These are phyloP conservation scores for Augochlora pura DNA, from an alignment of 1,140 invertebrate species.

Conservation along the genomic window DNA sequence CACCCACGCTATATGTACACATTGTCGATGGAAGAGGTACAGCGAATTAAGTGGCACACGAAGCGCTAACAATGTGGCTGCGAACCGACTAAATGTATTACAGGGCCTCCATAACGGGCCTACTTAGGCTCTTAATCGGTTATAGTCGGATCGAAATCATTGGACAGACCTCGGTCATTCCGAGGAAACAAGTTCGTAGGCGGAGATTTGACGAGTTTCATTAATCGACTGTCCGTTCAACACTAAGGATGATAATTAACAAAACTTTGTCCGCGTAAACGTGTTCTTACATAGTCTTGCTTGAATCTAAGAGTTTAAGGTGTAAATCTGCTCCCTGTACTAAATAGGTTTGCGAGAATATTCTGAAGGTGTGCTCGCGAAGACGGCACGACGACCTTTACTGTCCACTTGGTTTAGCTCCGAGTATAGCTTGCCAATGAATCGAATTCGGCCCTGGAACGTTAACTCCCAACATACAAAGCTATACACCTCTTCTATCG, in stretches of 20 bases:
- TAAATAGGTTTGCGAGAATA: too few relatives aligned
- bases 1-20: background rate
- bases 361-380: background rate
- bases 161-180: background rate
- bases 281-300: too few relatives aligned
- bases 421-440: background rate
- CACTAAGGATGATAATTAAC: too few relatives aligned
- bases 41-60: background rate
- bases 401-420: background rate
- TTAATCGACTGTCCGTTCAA: too few relatives aligned
- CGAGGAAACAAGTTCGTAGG: too few relatives aligned
- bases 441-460: background rate
- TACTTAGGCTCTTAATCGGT: background rate
- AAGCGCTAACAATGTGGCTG: too few relatives aligned
- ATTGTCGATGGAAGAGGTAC: constrained; percentile 1
- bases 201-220: too few relatives aligned
- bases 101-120: constrained; percentile 1
- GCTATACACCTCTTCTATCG: background rate
- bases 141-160: background rate
- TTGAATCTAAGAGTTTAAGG: too few relatives aligned
- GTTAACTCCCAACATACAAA: background rate
- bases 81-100: background rate
- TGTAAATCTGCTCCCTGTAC: too few relatives aligned
- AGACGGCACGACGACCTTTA: background rate
- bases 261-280: too few relatives aligned